Evolutionary conservation across 1,140 invertebrate genomes (phyloP), one percentile per base, ranked within the genome.

Genomic region (Galendromus occidentalis): DNA sequence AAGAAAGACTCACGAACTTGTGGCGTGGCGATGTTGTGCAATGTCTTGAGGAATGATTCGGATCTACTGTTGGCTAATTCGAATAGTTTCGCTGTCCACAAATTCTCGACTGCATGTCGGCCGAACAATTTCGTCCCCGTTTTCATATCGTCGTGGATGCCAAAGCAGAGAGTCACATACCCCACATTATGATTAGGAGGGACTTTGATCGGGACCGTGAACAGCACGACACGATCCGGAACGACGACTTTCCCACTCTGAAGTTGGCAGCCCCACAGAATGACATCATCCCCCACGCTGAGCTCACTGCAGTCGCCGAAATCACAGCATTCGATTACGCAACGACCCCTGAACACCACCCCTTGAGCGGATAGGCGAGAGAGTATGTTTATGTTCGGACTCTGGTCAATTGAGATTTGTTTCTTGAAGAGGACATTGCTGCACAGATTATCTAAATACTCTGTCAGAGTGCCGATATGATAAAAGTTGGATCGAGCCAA

Each of bases 401-500:
- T 45, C 42, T 5, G 67, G 44, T 39, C 68, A 66, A 72, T 72
- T 18, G 67, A 65, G 64, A 78, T 67, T 25, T 74, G 71, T 20
- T 69, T 45, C 64, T 71, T 70, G 64, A 78, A 73, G 20, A 63
- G 66, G 7, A 63, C 64, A 68, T 74, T 69, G 20, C 68, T 67
- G 51, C 73, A 75, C 29, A 75, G 73, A 67, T 75, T 72, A 20
- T 76, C 66, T 28, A 79, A 66, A 64, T 78, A 76, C 70, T 80
- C 78, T 17, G 71, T 69, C 64, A 76, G 75, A 5, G 78, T 78
- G 20, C 78, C 78, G 44, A 79, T 74, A 69, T 80, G 78, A 65
- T 77, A 74, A 69, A 79, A 80, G 29, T 73, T 72, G 2, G 78
- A 79, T 12, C 72, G 65, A 65, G 76, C 75, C 51, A 80, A 68